Evolutionary conservation across 2,888 invertebrate species (phyloP), one percentile per base, ranked within the genome.

Genomic region (Microctonus aethiopoides): DNA sequence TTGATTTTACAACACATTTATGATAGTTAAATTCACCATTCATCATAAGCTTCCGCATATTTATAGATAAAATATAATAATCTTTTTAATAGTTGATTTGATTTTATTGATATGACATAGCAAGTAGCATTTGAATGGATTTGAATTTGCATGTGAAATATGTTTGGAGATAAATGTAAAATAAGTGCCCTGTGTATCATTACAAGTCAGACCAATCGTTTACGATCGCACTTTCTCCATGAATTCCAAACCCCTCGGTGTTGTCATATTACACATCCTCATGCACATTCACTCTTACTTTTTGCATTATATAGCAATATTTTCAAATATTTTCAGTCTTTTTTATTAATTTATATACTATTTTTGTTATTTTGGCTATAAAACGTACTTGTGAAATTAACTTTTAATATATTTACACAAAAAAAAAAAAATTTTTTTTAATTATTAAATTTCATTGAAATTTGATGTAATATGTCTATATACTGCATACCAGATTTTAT

Each of bases 201-300:
- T 11, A 11, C 52, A 5, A 46, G 41, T 16, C 20, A 20, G 20
- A 34, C 41, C 26, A 29, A 62, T 57, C 52, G 54, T 65, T 65
- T 46, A 60, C 61, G 59, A 67, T 69, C 64, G 72, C 73, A 76
- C 76, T 76, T 76, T 76, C 76, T 76, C 76, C 76, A 59, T 70
- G 69, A 74, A 76, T 76, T 74, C 74, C 74, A 66, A 73, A 73
- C 73, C 74, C 72, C 73, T 74, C 69, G 63, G 70, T 71, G 66
- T 69, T 73, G 74, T 75, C 75, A 75, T 74, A 75, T 75, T 74
- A 74, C 67, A n/a, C n/a, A 72, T 67, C 60, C 41, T 63, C 16
- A 46, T 46, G 46, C 7, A 16, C 16, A 16, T 46, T 16, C 16
- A 0, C 9, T 16, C 16, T n/a, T n/a, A n/a, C n/a, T n/a, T 36